Evolutionary conservation across 2,888 invertebrate genomes (phyloP).

Genomic region (Hemaris fuciformis): DNA sequence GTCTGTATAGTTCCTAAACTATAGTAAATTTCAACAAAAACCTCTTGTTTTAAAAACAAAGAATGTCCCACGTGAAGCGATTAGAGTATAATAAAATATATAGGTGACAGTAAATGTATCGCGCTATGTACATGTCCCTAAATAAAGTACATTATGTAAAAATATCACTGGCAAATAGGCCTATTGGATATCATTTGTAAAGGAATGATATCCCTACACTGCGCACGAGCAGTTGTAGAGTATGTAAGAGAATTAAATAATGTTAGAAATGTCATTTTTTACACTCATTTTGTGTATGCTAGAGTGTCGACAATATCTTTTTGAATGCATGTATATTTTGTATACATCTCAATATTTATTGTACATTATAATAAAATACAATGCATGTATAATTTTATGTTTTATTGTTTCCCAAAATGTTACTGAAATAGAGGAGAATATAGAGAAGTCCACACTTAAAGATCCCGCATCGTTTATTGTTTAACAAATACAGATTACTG

Average conservation of each 20-base stretch:
- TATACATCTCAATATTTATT: constrained; percentile 80
- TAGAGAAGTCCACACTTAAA: no score
- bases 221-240: constrained; percentile 16
- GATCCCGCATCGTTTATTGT: no score
- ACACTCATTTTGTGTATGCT: constrained; percentile 68
- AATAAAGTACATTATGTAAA: constrained; percentile 24
- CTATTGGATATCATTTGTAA: constrained; percentile 37
- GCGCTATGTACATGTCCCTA: constrained; percentile 40
- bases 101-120: constrained; percentile 49
- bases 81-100: constrained; percentile 33
- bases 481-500: no score
- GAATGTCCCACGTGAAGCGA: constrained; percentile 37
- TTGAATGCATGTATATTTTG: constrained; percentile 79
- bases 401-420: not conserved
- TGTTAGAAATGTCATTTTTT: constrained; percentile 56
- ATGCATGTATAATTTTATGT: constrained; percentile 62
- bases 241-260: constrained; percentile 61
- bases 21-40: not conserved
- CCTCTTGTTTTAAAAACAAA: constrained; percentile 13
- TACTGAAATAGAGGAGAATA: no score
- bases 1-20: not conserved
- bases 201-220: constrained; percentile 15
- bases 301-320: constrained; percentile 79
- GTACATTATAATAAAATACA: constrained; percentile 81
- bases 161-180: constrained; percentile 35